Percentiles rank a stretch among this genome's conserved stretches.
Conservation (phyloP, 2,797 vertebrate genomes). For the Petrocephalus sullivani region DNA sequence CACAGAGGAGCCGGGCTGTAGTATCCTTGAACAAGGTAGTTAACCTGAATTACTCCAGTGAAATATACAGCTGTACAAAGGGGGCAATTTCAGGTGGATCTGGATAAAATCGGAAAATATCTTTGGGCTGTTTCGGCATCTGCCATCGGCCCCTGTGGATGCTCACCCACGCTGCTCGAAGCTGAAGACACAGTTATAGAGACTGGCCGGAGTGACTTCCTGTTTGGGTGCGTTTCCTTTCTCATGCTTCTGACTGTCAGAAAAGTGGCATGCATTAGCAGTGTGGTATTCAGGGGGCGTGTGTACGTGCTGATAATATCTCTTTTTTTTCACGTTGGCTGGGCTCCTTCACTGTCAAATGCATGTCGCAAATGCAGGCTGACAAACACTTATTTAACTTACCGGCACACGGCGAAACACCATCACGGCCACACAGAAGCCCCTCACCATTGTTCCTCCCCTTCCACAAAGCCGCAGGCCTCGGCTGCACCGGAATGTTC, state of each 20-base stretch:
- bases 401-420: background rate
- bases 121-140: constrained; percentile 22
- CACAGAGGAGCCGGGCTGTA: background rate
- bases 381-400: background rate
- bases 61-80: background rate
- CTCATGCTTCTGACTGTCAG: constrained; percentile 54
- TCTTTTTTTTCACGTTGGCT: background rate
- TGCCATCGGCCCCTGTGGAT: constrained; percentile 52
- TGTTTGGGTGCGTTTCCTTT: constrained; percentile 72
- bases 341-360: background rate
- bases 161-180: constrained; percentile 56
- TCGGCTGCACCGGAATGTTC: background rate
- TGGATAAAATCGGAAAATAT: background rate
- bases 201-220: constrained; percentile 57
- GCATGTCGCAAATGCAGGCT: background rate
- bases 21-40: background rate
- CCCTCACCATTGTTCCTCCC: background rate
- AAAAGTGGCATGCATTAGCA: background rate
- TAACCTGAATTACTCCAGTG: constrained; percentile 1
- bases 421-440: background rate
- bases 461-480: background rate
- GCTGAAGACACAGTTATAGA: constrained; percentile 71
- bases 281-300: background rate
- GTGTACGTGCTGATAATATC: background rate
- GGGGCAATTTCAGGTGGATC: background rate